A percentile compares a stretch with the other conserved stretches of the same genome.
Conservation (phyloP, 2,888 invertebrate species). For the Resseliella maxima region DNA sequence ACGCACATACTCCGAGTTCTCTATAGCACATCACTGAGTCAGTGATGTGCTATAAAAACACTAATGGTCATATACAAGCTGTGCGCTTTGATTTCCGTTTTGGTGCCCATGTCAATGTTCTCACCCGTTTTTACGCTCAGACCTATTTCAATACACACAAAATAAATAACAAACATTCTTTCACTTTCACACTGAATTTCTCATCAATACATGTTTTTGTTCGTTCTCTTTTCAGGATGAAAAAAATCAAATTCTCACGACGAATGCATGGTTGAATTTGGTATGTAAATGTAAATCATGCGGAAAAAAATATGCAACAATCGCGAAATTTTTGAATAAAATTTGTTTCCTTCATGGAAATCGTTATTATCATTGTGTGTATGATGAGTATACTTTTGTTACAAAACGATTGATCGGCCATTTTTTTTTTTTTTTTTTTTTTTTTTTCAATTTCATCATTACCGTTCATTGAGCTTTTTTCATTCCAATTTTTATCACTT, state of each 20-base stretch:
- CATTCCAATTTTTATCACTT: background rate
- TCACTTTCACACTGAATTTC: conserved; percentile 20
- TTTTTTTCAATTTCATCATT: background rate
- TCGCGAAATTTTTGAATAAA: background rate
- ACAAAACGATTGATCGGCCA: background rate
- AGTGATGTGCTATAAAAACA: too few relatives aligned
- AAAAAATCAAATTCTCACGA: conserved; percentile 98
- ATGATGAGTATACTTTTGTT: background rate
- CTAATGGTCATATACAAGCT: background rate
- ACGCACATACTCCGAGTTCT: too few relatives aligned
- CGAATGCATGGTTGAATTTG: conserved; percentile 98
- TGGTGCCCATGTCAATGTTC: background rate
- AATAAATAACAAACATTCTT: background rate
- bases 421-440: too few relatives aligned
- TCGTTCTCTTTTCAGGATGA: conserved; percentile 86
- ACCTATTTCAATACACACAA: background rate
- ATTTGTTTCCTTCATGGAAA: background rate
- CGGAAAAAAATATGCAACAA: background rate
- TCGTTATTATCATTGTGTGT: background rate
- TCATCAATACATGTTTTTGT: background rate
- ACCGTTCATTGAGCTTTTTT: background rate
- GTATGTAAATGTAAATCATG: conserved; percentile 75
- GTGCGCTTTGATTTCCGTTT: background rate
- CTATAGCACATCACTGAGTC: too few relatives aligned
- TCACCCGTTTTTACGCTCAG: background rate